Conservation (phyloP, 1,140 invertebrate species). For the Hirudo medicinalis region DNA sequence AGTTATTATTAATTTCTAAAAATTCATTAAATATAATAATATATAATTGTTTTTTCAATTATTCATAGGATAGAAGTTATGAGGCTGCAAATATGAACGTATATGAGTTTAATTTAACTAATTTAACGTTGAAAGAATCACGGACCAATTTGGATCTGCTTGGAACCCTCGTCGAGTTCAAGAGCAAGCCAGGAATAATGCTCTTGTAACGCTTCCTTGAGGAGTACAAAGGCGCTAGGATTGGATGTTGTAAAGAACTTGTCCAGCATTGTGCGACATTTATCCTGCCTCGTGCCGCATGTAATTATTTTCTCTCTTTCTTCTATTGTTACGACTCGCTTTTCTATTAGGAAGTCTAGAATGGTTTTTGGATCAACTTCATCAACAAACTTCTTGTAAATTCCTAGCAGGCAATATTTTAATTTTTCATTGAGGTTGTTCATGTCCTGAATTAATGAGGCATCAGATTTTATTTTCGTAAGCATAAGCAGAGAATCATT, state of each 20-base stretch:
- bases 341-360: slow-evolving; percentile 12
- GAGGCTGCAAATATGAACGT: too few species aligned
- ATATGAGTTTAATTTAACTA: too few species aligned
- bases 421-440: neutral
- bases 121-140: too few species aligned
- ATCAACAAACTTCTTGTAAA: slow-evolving; percentile 14
- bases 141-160: neutral
- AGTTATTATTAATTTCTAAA: too few species aligned
- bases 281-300: neutral
- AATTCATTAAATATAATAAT: too few species aligned
- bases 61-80: too few species aligned
- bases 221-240: neutral
- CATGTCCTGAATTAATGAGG: too few species aligned
- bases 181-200: neutral
- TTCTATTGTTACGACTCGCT: slow-evolving; percentile 11
- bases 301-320: neutral
- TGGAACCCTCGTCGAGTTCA: neutral
- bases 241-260: slow-evolving; percentile 6
- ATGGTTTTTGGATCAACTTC: slow-evolving; percentile 15
- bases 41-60: too few species aligned
- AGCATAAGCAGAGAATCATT: too few species aligned
- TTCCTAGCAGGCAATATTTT: neutral
- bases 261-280: slow-evolving; percentile 10
- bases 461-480: too few species aligned
- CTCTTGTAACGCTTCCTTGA: neutral